Evolutionary conservation across 1,140 invertebrate genomes (phyloP).

Genomic region (Bombus turneri): DNA sequence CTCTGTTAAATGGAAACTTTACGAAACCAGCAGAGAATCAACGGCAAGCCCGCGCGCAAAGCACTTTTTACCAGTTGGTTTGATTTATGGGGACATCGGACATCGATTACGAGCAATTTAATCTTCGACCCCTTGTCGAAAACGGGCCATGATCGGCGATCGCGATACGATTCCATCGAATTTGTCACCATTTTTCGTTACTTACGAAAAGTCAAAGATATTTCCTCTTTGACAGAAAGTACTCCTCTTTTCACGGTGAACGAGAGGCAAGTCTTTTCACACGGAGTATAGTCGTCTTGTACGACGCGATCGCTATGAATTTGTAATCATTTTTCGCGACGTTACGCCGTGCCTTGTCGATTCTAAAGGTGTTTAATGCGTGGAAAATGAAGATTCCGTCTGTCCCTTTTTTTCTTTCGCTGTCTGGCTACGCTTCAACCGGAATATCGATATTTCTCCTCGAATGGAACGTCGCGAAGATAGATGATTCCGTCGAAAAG

Average conservation of each 20-base stretch:
- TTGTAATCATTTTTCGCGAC: not conserved
- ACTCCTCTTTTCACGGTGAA: not conserved
- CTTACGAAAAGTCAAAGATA: not conserved
- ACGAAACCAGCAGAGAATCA: not conserved
- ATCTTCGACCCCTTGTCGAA: conserved; percentile 5
- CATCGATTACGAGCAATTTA: conserved; percentile 19
- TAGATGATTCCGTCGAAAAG: not conserved
- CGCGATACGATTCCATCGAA: not conserved
- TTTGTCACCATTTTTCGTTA: not conserved
- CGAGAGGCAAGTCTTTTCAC: not conserved
- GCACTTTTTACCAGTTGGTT: conserved; percentile 9
- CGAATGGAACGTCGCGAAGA: not conserved
- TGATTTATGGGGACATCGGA: conserved; percentile 17
- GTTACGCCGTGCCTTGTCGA: not conserved
- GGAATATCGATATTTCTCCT: not conserved
- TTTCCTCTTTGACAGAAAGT: not conserved
- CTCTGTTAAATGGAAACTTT: not conserved
- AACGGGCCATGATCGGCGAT: not conserved
- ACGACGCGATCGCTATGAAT: not conserved
- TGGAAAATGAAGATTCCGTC: conserved; percentile 4
- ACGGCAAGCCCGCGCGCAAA: not conserved
- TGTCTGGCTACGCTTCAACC: too few relatives aligned
- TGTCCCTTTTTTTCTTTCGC: not conserved
- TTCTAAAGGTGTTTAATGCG: not conserved
- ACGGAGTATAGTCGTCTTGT: not conserved